Conservation (phyloP, 2,113 vertebrate species). For the Thunnus thynnus region DNA sequence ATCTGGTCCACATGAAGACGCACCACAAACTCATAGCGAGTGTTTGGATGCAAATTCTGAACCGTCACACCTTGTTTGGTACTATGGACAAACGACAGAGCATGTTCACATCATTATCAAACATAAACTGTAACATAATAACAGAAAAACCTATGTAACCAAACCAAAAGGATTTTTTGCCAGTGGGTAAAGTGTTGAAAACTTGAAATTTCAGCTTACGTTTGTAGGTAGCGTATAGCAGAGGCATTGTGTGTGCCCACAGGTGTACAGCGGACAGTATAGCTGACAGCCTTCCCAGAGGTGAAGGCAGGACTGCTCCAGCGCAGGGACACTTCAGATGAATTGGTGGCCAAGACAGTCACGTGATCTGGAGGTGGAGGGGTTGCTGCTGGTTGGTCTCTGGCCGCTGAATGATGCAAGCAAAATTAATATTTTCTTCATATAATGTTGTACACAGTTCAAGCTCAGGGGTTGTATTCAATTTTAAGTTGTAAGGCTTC, state of each 20-base stretch:
- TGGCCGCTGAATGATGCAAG: conserved; percentile 85
- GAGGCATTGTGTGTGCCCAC: conserved; percentile 93
- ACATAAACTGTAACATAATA: background rate
- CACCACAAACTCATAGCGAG: conserved; percentile 96
- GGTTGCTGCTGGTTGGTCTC: conserved; percentile 90
- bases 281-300: conserved; percentile 89
- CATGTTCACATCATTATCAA: background rate
- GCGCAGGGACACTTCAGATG: conserved; percentile 89
- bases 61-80: conserved; percentile 90
- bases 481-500: background rate
- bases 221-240: conserved; percentile 92
- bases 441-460: background rate
- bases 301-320: conserved; percentile 94
- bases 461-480: background rate
- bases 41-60: conserved; percentile 90
- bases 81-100: conserved; percentile 77
- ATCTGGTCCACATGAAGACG: conserved; percentile 94
- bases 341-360: conserved; percentile 88
- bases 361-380: conserved; percentile 93
- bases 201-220: conserved; percentile 81
- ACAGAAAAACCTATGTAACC: background rate
- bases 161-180: background rate
- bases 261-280: conserved; percentile 93
- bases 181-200: background rate
- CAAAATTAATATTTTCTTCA: conserved; percentile 8